Base-by-base conservation (phyloP, 92 coral and sea anemone species). In the Metridium senile region DNA sequence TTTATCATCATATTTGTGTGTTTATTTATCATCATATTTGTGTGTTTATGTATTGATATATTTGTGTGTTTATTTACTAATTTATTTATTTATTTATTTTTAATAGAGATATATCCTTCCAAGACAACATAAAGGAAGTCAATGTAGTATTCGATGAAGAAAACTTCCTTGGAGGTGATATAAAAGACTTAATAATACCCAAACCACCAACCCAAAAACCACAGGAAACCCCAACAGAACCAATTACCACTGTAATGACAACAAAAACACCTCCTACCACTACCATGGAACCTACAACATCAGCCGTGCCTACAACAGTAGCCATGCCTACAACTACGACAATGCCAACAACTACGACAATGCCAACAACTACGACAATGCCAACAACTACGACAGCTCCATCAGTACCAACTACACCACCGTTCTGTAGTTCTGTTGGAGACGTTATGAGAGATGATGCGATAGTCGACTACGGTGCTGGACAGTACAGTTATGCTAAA, bases 71-170 rank as follows among this genome's bases (percentile, higher is more conserved):
- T n/a, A n/a, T n/a, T n/a, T n/a, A n/a, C n/a, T n/a, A n/a, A n/a
- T n/a, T n/a, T n/a, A n/a, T n/a, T n/a, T n/a, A n/a, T n/a, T n/a
- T n/a, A n/a, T n/a, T n/a, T n/a, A n/a, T n/a, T n/a, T 39, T 39
- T 13, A 39, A 39, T 13, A 39, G 49, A 39, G 8, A 6, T 4
- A 39, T 39, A 39, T 39, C 49, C 79, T 73, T 81, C 26, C 1
- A 27, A 56, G 46, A 71, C 71, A 20, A 52, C 28, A 52, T 11
- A 35, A 80, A 74, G 27, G 19, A n/a, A 6, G 16, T 9, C 20
- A 33, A 63, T 0, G 93, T 80, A 58, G 46, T 66, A 61, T 88
- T 88, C 57, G 86, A 84, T 47, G 79, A 54, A 11, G 89, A 88
- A 45, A 89, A 84, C 54, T 84, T 85, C 76, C 80, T 86, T 8